Conservation (phyloP, 2,797 vertebrate species). For the Peromyscus melanophrys region DNA sequence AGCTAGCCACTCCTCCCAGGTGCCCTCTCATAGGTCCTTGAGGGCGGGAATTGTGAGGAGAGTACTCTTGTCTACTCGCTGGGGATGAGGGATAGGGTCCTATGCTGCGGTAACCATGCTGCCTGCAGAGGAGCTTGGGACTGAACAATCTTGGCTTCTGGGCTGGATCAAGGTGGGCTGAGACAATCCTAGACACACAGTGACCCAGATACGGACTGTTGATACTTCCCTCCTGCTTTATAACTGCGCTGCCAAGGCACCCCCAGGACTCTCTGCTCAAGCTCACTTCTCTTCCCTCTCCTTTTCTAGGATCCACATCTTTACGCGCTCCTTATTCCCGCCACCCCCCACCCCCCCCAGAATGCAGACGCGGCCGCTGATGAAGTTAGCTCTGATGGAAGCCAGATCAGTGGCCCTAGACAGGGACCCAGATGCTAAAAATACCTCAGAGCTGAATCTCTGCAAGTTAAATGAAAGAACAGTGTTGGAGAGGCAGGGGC, state of each 20-base stretch:
- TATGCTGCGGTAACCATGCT: not conserved
- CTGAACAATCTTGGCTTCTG: not conserved
- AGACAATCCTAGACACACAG: not conserved
- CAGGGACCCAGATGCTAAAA: constrained; percentile 68
- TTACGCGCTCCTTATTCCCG: not conserved
- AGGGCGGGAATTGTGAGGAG: not conserved
- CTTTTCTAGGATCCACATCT: not conserved
- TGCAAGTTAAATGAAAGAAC: constrained; percentile 30
- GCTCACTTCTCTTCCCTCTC: not conserved
- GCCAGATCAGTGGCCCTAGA: constrained; percentile 65
- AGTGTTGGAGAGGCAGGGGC: not conserved
- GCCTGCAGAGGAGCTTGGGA: not conserved
- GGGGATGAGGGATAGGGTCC: not conserved
- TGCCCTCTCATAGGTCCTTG: not conserved
- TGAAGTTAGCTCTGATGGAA: constrained; percentile 76
- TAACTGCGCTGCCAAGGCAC: not conserved
- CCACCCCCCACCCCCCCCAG: not conserved
- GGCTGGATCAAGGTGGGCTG: not conserved
- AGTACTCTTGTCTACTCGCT: not conserved
- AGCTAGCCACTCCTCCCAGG: not conserved
- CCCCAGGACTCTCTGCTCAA: not conserved
- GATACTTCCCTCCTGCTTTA: not conserved
- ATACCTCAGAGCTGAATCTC: constrained; percentile 30
- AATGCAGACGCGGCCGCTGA: not conserved
- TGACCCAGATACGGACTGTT: rapidly evolving